Base-by-base conservation (phyloP, 2,888 invertebrate genomes). In the Morpho achilles region DNA sequence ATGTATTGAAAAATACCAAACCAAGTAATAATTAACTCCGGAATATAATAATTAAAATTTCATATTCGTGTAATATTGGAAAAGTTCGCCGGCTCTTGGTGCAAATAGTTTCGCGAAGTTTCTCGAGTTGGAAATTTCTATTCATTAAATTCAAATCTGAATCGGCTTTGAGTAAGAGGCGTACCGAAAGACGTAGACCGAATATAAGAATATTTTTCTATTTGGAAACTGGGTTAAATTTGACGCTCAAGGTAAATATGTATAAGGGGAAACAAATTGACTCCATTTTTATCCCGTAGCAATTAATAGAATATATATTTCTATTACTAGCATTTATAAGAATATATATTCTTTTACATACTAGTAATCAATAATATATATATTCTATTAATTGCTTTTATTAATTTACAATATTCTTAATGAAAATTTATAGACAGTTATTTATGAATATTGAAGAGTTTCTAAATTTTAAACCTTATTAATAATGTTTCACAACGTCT, bases 21-120 rank as follows among this genome's bases (percentile, higher is more conserved):
- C 22, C 9, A 58, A 58, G 53, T 56, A 56, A 50, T 61, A 59
- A 57, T 61, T 54, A 57, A 61, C 56, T 59, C 32, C 42, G 55
- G 53, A 45, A 40, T 60, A 53, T 58, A 63, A 60, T 60, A 63
- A 60, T 60, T 50, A 61, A 63, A 61, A 59, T 62, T 62, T 63
- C 63, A 63, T 59, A 63, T 59, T 59, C 63, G 58, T 63, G 63
- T 61, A 63, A 63, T 63, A 63, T 63, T 61, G 61, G 61, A 63
- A 63, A 63, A 63, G 61, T 61, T 63, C 54, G 23, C 54, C 50
- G 32, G 57, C 56, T 59, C 56, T 56, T 59, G 61, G 54, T 59
- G 49, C 53, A 57, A 63, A 63, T 61, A 63, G 63, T 63, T 63
- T 48, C 54, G 52, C 43, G 49, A 53, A 61, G 63, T 61, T 63